Percentiles rank a stretch among this genome's conserved stretches.
Conservation (phyloP, 2,113 vertebrate species). For the Cynoglossus semilaevis region DNA sequence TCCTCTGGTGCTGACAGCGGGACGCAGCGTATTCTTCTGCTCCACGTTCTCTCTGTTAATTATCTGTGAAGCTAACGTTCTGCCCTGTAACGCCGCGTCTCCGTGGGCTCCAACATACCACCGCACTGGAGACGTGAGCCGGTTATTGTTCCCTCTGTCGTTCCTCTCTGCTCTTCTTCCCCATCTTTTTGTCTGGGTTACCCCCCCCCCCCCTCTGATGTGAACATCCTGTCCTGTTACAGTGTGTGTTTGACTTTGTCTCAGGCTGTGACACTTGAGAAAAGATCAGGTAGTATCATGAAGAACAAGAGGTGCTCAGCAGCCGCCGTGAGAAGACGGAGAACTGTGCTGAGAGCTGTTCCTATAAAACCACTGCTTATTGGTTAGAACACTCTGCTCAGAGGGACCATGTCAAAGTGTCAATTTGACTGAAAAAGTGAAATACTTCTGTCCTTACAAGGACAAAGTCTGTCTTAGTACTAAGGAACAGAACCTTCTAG, state of each 20-base stretch:
- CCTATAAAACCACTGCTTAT: conserved; percentile 9
- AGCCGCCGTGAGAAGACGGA: conserved; percentile 26
- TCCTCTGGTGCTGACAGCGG: conserved; percentile 8
- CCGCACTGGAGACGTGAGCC: conserved; percentile 44
- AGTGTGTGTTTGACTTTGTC: conserved; percentile 42
- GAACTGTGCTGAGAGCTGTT: conserved; percentile 10
- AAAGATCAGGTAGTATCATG: conserved; percentile 37
- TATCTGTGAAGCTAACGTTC: conserved; percentile 46
- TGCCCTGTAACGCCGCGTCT: conserved; percentile 54
- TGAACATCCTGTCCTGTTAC: conserved; percentile 58
- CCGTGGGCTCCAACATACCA: conserved; percentile 6
- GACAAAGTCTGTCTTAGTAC: too few species aligned
- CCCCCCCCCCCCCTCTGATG: background rate
- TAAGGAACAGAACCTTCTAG: too few species aligned
- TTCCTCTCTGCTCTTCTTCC: background rate
- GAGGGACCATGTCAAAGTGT: conserved; percentile 29
- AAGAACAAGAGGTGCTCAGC: conserved; percentile 59
- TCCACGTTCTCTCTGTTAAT: conserved; percentile 16
- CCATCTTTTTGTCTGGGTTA: conserved; percentile 1
- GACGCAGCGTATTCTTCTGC: conserved; percentile 1
- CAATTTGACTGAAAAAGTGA: conserved; percentile 18
- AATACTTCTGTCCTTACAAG: too few species aligned
- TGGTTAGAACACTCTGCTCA: conserved; percentile 25
- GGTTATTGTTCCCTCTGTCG: conserved; percentile 18
- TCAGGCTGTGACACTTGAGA: conserved; percentile 43